Base-by-base conservation (phyloP, 1,140 invertebrate genomes). In the Drosophila gunungcola region DNA sequence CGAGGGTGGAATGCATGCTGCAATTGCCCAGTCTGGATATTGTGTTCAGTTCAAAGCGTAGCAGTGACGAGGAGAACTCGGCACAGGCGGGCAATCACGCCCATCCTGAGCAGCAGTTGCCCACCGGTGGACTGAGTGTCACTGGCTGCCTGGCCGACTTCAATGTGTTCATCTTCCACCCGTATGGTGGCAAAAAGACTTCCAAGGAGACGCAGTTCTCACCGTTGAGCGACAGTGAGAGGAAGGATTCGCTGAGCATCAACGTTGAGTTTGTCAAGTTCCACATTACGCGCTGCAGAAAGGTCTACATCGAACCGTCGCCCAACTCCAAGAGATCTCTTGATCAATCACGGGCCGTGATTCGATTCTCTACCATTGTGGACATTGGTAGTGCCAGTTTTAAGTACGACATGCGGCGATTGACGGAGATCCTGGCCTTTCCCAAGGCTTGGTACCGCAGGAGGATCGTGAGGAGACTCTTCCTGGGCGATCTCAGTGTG, bases 201-300 rank as follows among this genome's bases (percentile, higher is more conserved):
- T 95, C 96, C 3, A 97, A 97, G 92, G 96, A 97, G 92, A 94
- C 95, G 0, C 96, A 97, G 84, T 97, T 97, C 95, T 97, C 96
- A 4, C 97, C 97, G 0, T 93, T 98, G 5, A 95, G 96, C 1
- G 97, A 98, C 82, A 96, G 96, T 68, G 97, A 98, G 88, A 94
- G 98, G 16, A 98, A 99, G 92, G 98, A 99, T 93, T 98, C 98
- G 0, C 93, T 99, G 6, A 98, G 97, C 90, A 96, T 99, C 11
- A 98, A 99, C 92, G 98, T 99, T 0, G 98, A 99, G 93, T 99
- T 99, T 93, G 97, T 99, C 3, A 99, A 99, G 92, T 97, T 99
- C 79, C 97, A 99, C 92, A 94, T 99, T 11, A 98, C 97, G 0
- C 93, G 98, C 69, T 97, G 96, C 52, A 93, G 97, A 42, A 98